Conservation (phyloP, 2,797 vertebrate species). For the Chrysocyon brachyurus region DNA sequence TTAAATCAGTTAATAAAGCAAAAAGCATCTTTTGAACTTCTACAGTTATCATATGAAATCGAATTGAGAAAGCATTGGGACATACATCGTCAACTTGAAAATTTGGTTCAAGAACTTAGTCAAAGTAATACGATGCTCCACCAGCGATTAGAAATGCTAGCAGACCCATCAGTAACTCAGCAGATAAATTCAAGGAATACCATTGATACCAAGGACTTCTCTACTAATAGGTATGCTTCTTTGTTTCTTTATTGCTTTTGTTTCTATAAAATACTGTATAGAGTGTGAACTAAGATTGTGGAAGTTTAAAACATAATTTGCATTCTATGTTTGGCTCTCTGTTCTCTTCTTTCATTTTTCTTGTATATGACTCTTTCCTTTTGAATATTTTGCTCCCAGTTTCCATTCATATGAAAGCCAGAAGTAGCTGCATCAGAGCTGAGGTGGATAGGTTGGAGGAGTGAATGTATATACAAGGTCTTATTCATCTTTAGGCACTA, state of each 20-base stretch:
- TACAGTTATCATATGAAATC: constrained; percentile 92
- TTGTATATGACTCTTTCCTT: not conserved
- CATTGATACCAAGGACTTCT: constrained; percentile 91
- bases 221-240: constrained; percentile 91
- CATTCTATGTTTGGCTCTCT: not conserved
- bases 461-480: not conserved
- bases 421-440: constrained; percentile 27
- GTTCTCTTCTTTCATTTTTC: not conserved
- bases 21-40: constrained; percentile 94
- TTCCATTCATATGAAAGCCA: constrained; percentile 10
- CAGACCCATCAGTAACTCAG: constrained; percentile 87
- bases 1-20: constrained; percentile 93
- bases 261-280: constrained; percentile 42
- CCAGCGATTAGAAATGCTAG: constrained; percentile 87
- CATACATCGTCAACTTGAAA: constrained; percentile 88
- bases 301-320: constrained; percentile 44
- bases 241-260: constrained; percentile 22
- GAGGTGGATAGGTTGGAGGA: not conserved
- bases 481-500: not conserved
- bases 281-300: constrained; percentile 55
- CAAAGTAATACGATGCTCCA: constrained; percentile 82
- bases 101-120: constrained; percentile 88
- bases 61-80: constrained; percentile 91
- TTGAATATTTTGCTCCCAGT: not conserved
- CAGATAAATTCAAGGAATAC: constrained; percentile 86